Base-by-base conservation (phyloP, 2,113 vertebrate species). In the Irena cyanogastra region DNA sequence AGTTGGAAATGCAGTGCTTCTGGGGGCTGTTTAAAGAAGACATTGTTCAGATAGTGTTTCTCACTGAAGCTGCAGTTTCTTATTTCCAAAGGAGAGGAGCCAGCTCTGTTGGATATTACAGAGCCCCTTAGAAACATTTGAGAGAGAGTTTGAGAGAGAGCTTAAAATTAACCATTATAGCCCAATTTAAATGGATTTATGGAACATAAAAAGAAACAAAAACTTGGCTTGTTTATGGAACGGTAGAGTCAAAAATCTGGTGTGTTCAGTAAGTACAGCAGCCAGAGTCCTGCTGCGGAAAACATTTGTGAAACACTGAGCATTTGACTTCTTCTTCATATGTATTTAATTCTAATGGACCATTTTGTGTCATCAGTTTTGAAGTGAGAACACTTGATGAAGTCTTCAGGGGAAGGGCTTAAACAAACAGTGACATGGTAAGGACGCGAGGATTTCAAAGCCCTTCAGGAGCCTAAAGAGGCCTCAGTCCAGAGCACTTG, bases 1-100 rank as follows among this genome's bases (percentile, higher is more conserved):
- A 93, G 75, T 15, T 95, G 95, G 93, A 83, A 96, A 95, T 87
- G 82, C n/a, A 41, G 70, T 24, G 89, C 83, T 93, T 87, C 90
- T 80, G 70, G 72, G 72, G 52, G 30, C 92, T 82, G 65, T 91
- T 94, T 96, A 88, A 77, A 91, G 87, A 75, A 87, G 87, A 95
- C 93, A 69, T 85, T 68, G 72, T 87, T 96, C 90, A 89, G 82
- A 87, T 75, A 80, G 31, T 11, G 37, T 83, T 93, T 95, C 90
- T 82, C 77, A 69, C 59, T 63, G 66, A 49, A 78, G 63, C 70
- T 75, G 60, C 87, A 88, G 79, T 81, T 93, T 93, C 78, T 90
- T 71, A 42, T 88, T 94, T 95, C 87, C 52, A 88, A 77, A 90
- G 56, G 59, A 95, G 86, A 74, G 47, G 39, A 94, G 88, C 85